Conservation (phyloP, 2,888 invertebrate genomes). For the Dascillus cervinus region DNA sequence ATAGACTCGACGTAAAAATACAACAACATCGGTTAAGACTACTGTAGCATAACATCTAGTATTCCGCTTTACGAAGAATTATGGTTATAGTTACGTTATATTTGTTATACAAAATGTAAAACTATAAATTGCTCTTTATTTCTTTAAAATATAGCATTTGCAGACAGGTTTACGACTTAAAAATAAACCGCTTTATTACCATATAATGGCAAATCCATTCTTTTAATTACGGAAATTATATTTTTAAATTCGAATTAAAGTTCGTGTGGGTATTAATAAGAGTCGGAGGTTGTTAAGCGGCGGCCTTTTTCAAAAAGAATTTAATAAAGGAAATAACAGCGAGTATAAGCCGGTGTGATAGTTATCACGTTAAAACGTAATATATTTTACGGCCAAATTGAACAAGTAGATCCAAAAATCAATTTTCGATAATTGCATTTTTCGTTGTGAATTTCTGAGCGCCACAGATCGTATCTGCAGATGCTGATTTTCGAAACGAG, state of each 20-base stretch:
- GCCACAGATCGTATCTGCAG: conserved; percentile 24
- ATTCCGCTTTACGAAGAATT: conserved; percentile 18
- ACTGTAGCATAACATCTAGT: conserved; percentile 17
- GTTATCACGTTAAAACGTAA: conserved; percentile 25
- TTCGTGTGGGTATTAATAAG: too few relatives aligned
- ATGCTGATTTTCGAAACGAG: conserved; percentile 7
- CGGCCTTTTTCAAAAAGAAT: too few relatives aligned
- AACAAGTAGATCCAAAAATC: conserved; percentile 35
- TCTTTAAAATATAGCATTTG: conserved; percentile 4
- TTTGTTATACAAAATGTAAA: conserved; percentile 22
- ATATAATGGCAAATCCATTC: too few relatives aligned
- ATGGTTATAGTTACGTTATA: conserved; percentile 22
- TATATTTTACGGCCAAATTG: conserved; percentile 34
- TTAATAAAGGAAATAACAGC: too few relatives aligned
- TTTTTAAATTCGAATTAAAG: too few relatives aligned
- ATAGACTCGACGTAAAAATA: too few relatives aligned
- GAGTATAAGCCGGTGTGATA: conserved; percentile 23
- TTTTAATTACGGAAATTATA: too few relatives aligned
- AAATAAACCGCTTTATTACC: too few relatives aligned
- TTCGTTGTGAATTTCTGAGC: conserved; percentile 23
- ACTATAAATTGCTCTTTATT: conserved; percentile 19
- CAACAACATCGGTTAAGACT: conserved; percentile 14
- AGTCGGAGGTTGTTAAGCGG: too few relatives aligned
- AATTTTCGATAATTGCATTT: conserved; percentile 36
- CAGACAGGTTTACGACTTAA: too few relatives aligned